A percentile compares a stretch with the other conserved stretches of the same genome.
phyloP scores from a whole-genome alignment of 2,113 vertebrate species.

The Nibea albiflora region DNA sequence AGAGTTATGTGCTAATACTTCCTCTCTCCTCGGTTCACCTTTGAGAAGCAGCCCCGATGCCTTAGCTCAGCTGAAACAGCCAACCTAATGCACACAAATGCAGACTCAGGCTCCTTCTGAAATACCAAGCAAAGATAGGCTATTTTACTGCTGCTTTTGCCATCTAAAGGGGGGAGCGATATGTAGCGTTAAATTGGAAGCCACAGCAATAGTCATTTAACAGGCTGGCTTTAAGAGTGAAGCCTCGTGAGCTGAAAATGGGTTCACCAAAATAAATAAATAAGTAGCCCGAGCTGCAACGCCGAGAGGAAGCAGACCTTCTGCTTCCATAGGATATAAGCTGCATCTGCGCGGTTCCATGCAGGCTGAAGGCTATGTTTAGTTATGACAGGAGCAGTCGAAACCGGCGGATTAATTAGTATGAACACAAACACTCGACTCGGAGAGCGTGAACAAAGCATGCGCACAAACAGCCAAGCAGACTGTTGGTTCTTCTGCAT shows the following conservation, averaged over 20 bases:
- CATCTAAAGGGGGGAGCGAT: slow-evolving; percentile 58
- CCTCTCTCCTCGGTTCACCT: slow-evolving; percentile 46
- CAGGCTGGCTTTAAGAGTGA: slow-evolving; percentile 65
- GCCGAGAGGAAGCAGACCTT: neutral
- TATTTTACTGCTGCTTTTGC: slow-evolving; percentile 63
- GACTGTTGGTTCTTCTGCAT: slow-evolving; percentile 48
- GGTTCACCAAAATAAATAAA: slow-evolving; percentile 51
- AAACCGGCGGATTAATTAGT: slow-evolving; percentile 42
- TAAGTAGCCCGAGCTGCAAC: neutral
- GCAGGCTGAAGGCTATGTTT: slow-evolving; percentile 17
- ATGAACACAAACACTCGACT: slow-evolving; percentile 22
- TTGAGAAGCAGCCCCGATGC: slow-evolving; percentile 49
- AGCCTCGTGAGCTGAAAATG: slow-evolving; percentile 64
- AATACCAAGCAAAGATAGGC: slow-evolving; percentile 57
- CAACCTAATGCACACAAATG: slow-evolving; percentile 63
- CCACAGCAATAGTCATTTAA: slow-evolving; percentile 73
- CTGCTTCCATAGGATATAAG: neutral
- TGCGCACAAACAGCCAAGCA: slow-evolving; percentile 31
- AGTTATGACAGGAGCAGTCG: slow-evolving; percentile 22
- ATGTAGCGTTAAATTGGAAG: slow-evolving; percentile 80
- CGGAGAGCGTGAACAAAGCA: slow-evolving; percentile 40
- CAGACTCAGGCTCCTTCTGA: slow-evolving; percentile 62
- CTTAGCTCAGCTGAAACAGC: slow-evolving; percentile 61
- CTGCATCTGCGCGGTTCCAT: neutral
- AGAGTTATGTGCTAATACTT: slow-evolving; percentile 19